Conservation (phyloP, 2,113 vertebrate genomes). For the Varanus salvator region DNA sequence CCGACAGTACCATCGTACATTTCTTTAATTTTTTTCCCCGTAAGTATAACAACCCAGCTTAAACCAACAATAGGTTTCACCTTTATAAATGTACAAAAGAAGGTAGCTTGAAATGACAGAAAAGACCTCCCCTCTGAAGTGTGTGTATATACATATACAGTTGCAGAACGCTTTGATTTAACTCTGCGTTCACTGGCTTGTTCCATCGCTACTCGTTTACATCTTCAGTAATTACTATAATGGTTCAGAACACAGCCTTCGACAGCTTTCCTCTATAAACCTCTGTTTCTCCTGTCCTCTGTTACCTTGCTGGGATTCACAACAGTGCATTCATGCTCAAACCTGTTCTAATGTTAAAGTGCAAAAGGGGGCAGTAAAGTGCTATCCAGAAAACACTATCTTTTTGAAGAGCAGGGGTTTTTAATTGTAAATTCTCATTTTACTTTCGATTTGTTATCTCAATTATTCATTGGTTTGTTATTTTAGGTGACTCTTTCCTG, state of each 20-base stretch:
- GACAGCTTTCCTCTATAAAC: slow-evolving; percentile 29
- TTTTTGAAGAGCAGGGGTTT: slow-evolving; percentile 50
- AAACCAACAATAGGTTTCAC: slow-evolving; percentile 66
- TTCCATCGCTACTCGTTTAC: slow-evolving; percentile 51
- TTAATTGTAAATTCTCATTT: slow-evolving; percentile 51
- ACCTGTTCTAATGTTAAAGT: slow-evolving; percentile 80
- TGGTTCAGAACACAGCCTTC: slow-evolving; percentile 34
- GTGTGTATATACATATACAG: slow-evolving; percentile 45
- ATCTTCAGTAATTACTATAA: slow-evolving; percentile 50
- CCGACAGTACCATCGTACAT: slow-evolving; percentile 34
- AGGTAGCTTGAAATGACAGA: slow-evolving; percentile 66
- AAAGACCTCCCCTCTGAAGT: slow-evolving; percentile 47
- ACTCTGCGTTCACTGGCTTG: slow-evolving; percentile 51
- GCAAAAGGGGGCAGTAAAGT: slow-evolving; percentile 86
- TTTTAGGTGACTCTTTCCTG: slow-evolving; percentile 35
- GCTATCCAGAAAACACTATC: slow-evolving; percentile 70
- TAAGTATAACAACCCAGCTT: slow-evolving; percentile 61
- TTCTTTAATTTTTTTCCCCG: slow-evolving; percentile 45
- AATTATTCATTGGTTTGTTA: slow-evolving; percentile 33
- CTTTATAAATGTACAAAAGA: slow-evolving; percentile 61
- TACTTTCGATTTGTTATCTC: slow-evolving; percentile 38
- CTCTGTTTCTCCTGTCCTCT: background rate
- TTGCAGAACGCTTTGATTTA: slow-evolving; percentile 57
- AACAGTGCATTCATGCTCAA: slow-evolving; percentile 38
- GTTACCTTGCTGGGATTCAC: slow-evolving; percentile 45